phyloP scores from a whole-genome alignment of 2,113 vertebrate species.

The Xiphorhynchus elegans region DNA sequence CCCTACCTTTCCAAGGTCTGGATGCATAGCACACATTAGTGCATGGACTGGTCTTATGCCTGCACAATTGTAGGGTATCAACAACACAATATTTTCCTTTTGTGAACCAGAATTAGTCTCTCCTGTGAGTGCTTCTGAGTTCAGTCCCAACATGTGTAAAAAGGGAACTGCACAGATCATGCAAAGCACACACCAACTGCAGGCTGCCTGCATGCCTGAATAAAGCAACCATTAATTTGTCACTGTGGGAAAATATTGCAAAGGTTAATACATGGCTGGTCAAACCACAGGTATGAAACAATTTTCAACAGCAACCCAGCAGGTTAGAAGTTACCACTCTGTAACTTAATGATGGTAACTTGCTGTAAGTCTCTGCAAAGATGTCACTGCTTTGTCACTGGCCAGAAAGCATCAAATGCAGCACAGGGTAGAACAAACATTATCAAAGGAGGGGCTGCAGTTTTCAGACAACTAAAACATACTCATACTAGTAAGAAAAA shows the following conservation, averaged over 20 bases:
- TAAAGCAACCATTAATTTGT: conserved; percentile 36
- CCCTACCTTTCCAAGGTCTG: rapidly evolving
- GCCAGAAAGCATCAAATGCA: background rate
- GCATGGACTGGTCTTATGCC: background rate
- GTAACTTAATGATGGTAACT: background rate
- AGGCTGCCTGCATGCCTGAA: background rate
- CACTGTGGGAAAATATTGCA: background rate
- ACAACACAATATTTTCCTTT: background rate
- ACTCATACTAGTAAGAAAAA: background rate
- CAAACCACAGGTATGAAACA: conserved; percentile 16
- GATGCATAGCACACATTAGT: background rate
- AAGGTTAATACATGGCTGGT: background rate
- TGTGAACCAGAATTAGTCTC: background rate
- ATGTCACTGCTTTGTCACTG: background rate
- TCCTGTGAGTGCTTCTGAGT: background rate
- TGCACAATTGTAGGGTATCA: background rate
- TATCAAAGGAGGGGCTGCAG: background rate
- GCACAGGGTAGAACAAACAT: background rate
- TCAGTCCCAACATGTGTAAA: background rate
- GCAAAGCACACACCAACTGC: background rate
- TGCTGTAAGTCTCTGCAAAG: background rate
- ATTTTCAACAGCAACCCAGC: background rate
- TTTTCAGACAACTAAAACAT: background rate
- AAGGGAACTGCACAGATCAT: background rate
- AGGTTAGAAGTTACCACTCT: background rate